Percentiles rank a stretch among this genome's conserved stretches.
phyloP scores from a whole-genome alignment of 2,797 vertebrate genomes.

The Simalia tracyae region DNA sequence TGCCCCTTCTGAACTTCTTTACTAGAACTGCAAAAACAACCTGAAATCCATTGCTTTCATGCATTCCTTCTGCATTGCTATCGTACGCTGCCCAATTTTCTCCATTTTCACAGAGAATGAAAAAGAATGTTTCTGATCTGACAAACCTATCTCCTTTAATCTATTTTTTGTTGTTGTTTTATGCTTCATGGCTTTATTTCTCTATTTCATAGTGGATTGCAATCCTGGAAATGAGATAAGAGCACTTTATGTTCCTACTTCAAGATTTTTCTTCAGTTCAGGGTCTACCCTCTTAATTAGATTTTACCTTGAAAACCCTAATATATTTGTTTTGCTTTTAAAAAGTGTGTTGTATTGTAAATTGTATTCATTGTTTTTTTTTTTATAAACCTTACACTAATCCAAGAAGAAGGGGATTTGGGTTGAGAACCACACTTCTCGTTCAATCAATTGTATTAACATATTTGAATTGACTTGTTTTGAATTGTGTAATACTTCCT shows the following conservation, averaged over 20 bases:
- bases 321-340: neutral
- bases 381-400: neutral
- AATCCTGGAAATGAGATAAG: neutral
- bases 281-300: neutral
- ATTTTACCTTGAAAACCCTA: rapidly evolving
- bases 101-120: slow-evolving; percentile 55
- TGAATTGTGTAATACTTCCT: neutral
- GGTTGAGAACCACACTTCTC: neutral
- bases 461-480: neutral
- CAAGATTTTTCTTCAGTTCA: neutral
- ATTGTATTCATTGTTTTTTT: neutral
- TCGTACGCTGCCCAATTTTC: slow-evolving; percentile 50
- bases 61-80: slow-evolving; percentile 55
- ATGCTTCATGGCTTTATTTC: neutral
- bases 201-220: slow-evolving; percentile 13
- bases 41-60: slow-evolving; percentile 61
- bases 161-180: slow-evolving; percentile 32
- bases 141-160: slow-evolving; percentile 25
- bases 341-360: neutral
- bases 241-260: neutral
- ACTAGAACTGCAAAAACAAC: slow-evolving; percentile 60
- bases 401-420: neutral
- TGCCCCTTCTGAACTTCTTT: slow-evolving; percentile 59
- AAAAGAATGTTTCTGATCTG: slow-evolving; percentile 45
- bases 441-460: neutral